These are phyloP conservation scores for Neogobius melanostomus DNA, from an alignment of 2,113 vertebrate genomes.

Conservation along the genomic window DNA sequence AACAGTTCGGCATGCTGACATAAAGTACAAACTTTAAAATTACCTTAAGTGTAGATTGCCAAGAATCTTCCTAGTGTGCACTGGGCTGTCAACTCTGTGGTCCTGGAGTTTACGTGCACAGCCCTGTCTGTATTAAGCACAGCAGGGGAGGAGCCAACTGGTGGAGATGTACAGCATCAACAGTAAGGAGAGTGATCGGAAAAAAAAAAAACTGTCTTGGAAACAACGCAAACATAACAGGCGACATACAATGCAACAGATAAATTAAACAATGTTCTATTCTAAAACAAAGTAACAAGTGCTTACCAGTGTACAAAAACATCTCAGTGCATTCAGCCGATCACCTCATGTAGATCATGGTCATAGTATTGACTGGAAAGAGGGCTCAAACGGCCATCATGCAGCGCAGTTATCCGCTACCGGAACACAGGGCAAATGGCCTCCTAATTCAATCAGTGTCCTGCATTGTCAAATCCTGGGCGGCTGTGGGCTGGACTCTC, in stretches of 20 bases:
- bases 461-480: constrained; percentile 89
- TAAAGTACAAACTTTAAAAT: neutral
- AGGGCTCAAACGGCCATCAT: constrained; percentile 69
- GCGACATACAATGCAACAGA: neutral
- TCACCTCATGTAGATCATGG: constrained; percentile 44
- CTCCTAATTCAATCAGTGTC: constrained; percentile 91
- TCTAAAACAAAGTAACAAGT: constrained; percentile 52
- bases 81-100: constrained; percentile 45
- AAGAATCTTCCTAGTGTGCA: constrained; percentile 37
- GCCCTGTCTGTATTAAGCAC: constrained; percentile 64
- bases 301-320: constrained; percentile 25
- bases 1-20: neutral
- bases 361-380: constrained; percentile 66
- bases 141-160: constrained; percentile 85
- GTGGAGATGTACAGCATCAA: too few species aligned
- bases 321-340: constrained; percentile 41
- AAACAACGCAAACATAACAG: neutral
- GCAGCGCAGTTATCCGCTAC: constrained; percentile 79
- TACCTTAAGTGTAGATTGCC: constrained; percentile 54
- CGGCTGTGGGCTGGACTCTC: constrained; percentile 76
- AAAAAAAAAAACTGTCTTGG: neutral
- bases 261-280: neutral
- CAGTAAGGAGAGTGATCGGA: neutral
- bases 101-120: constrained; percentile 53
- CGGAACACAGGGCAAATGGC: constrained; percentile 88